Evolutionary conservation across 2,113 vertebrate species (phyloP), one percentile per base, ranked within the genome.

Genomic region (Psilopogon haemacephalus): DNA sequence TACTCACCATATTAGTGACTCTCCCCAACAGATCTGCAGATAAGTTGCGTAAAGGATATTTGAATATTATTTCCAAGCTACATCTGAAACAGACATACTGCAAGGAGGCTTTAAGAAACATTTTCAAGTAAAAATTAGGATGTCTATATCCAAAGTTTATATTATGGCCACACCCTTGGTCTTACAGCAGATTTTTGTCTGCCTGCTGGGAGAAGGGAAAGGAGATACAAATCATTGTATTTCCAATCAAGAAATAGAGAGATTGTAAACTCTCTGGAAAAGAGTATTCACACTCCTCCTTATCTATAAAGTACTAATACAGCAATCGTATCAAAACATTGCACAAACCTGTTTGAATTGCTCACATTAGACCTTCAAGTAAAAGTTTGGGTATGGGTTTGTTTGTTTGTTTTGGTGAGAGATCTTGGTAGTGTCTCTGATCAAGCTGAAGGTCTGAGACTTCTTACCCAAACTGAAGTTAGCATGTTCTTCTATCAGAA

Each of bases 1-100:
- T 78, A 78, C 89, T 95, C 86, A 92, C 89, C 86, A 11, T 32
- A 37, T 50, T 20, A 84, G 32, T 11, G 37, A 15, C 55, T 88
- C 32, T 42, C 72, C 35, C 59, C 26, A 42, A 13, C 17, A 84
- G 28, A 70, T 23, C 7, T 40, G 17, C 13, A 37, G n/a, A n/a
- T 33, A 14, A 62, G 69, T 16, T 56, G 59, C 38, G 58, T 67
- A 77, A 77, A 82, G 12, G 12, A 15, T 37, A 76, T 8, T 3
- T 40, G 26, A 93, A 87, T 67, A 28, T 30, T 87, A 58, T 81
- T 88, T 67, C 89, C 54, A 75, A 90, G 73, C 44, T 72, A 27
- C 23, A 54, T 27, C 40, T 81, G 44, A 90, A 86, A 30, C 30
- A 69, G 5, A 68, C 2, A 13, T 6, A 55, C 20, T 30, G n/a